These are phyloP conservation scores for Camponotus vicinus DNA, from an alignment of 1,140 invertebrate genomes.

Conservation along the genomic window DNA sequence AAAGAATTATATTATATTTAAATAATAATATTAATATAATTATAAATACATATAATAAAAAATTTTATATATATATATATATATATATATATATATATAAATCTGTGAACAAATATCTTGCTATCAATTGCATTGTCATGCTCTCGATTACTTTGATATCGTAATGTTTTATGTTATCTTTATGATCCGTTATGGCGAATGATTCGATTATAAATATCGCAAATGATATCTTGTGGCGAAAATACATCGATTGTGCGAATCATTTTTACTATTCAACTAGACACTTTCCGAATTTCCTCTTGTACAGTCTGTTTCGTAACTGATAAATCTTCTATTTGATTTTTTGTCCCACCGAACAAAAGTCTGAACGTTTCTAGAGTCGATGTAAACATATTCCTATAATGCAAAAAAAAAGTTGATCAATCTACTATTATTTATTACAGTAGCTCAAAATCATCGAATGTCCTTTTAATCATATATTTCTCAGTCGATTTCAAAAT, in stretches of 20 bases:
- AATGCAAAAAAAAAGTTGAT: background rate
- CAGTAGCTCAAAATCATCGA: background rate
- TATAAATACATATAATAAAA: no score
- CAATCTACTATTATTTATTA: background rate
- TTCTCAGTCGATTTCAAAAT: no score
- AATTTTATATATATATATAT: no score
- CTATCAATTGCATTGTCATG: background rate
- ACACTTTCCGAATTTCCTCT: background rate
- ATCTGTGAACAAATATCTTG: background rate
- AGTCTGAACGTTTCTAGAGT: constrained; percentile 27
- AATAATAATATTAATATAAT: no score
- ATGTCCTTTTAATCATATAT: constrained; percentile 4
- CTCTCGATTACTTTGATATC: background rate
- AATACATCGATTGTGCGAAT: background rate
- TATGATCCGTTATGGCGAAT: background rate
- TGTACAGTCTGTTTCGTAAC: background rate
- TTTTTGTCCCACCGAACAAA: constrained; percentile 19
- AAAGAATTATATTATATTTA: no score
- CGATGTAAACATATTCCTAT: constrained; percentile 40
- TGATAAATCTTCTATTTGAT: constrained; percentile 22
- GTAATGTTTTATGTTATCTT: background rate
- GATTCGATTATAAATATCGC: background rate
- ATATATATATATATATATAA: no score
- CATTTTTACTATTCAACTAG: constrained; percentile 30
- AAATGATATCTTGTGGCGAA: constrained; percentile 1